These are phyloP conservation scores for Hippocampus comes DNA, from an alignment of 2,113 vertebrate genomes.

Conservation along the genomic window DNA sequence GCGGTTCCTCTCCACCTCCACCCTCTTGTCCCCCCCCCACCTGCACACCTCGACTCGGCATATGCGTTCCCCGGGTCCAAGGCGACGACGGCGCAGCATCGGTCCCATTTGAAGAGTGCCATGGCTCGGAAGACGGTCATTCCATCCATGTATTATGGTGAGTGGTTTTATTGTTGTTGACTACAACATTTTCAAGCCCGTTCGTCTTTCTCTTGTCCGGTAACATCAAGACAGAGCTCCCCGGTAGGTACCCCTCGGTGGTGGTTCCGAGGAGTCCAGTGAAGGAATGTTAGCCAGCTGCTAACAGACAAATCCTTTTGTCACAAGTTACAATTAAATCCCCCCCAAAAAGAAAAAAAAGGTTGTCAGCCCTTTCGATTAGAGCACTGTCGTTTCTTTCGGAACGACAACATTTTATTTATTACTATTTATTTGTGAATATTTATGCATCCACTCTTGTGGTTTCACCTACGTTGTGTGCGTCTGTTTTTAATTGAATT, in stretches of 20 bases:
- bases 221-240: constrained; percentile 19
- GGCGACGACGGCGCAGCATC: constrained; percentile 61
- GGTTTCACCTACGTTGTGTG: not conserved
- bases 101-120: constrained; percentile 49
- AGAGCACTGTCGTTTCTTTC: not conserved
- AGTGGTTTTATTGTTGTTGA: constrained; percentile 59
- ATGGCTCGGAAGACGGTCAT: constrained; percentile 72
- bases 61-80: constrained; percentile 65
- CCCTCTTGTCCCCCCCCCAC: constrained; percentile 20
- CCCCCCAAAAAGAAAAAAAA: not conserved
- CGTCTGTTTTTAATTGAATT: not conserved
- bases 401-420: no score
- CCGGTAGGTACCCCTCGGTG: no score
- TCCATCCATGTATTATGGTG: constrained; percentile 70
- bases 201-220: constrained; percentile 3
- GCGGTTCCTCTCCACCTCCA: not conserved
- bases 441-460: not conserved
- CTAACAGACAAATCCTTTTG: constrained; percentile 19
- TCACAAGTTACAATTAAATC: not conserved
- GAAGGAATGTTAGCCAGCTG: constrained; percentile 8
- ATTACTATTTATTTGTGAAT: no score
- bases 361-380: not conserved
- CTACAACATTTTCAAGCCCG: constrained; percentile 19
- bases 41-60: constrained; percentile 49
- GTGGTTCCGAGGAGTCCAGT: not conserved